phyloP scores from a whole-genome alignment of 2,113 vertebrate species.

The Ia io region DNA sequence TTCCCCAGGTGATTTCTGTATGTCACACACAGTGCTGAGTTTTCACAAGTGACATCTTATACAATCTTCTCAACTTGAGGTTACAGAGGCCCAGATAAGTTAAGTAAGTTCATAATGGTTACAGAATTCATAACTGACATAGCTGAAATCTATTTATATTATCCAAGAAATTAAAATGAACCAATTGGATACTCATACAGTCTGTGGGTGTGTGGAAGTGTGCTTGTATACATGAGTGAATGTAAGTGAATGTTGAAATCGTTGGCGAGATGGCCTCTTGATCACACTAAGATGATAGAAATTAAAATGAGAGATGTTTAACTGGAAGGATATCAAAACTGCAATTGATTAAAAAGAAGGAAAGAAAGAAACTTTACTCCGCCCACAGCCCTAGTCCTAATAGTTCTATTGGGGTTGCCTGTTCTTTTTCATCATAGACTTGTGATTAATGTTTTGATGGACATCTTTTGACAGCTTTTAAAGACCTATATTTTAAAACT shows the following conservation, averaged over 20 bases:
- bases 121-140: not conserved
- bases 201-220: not conserved
- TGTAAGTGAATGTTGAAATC: not conserved
- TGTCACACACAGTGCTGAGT: not conserved
- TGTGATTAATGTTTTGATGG: constrained; percentile 44
- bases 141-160: not conserved
- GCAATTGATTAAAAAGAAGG: not conserved
- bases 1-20: not conserved
- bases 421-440: constrained; percentile 22
- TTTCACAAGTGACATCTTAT: not conserved
- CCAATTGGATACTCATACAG: not conserved
- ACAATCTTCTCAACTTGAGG: not conserved
- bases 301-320: not conserved
- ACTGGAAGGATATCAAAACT: not conserved
- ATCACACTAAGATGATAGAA: not conserved
- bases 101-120: not conserved
- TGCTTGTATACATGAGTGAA: accelerated
- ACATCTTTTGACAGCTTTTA: constrained; percentile 50
- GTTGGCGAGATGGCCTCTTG: not conserved
- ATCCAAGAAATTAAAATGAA: not conserved
- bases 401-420: not conserved
- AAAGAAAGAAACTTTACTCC: not conserved
- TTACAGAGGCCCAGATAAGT: not conserved
- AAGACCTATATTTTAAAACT: constrained; percentile 46
- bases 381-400: not conserved